A percentile compares a stretch with the other conserved stretches of the same genome.
phyloP scores from a whole-genome alignment of 2,888 invertebrate species.

The Nowickia ferox region DNA sequence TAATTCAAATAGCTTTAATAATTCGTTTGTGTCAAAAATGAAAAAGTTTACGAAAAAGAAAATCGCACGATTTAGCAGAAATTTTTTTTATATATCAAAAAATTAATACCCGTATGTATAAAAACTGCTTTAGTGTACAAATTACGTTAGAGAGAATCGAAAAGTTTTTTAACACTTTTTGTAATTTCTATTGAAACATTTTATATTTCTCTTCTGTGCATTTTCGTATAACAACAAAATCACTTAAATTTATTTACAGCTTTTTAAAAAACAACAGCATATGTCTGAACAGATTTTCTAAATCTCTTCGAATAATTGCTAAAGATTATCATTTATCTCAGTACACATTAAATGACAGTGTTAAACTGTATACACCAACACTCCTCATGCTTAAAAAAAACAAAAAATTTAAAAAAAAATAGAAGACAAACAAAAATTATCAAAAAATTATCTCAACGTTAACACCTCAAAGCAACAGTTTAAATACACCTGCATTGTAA shows the following conservation, averaged over 20 bases:
- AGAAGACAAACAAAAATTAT: constrained; percentile 12
- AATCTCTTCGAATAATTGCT: constrained; percentile 36
- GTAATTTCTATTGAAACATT: no score
- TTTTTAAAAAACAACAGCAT: not conserved
- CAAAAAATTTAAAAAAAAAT: not conserved
- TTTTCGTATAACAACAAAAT: not conserved
- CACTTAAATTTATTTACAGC: not conserved
- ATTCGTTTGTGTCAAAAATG: no score
- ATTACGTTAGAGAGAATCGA: no score
- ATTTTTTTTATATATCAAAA: no score
- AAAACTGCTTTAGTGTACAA: no score
- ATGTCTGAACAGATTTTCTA: constrained; percentile 15
- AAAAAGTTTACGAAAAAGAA: no score
- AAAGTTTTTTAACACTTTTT: no score
- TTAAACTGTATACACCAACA: not conserved
- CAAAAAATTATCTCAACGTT: constrained; percentile 26
- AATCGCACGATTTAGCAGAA: no score
- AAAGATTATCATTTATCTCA: constrained; percentile 43
- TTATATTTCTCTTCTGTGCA: not conserved
- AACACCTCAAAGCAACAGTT: constrained; percentile 56
- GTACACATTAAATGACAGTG: constrained; percentile 20
- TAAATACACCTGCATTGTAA: constrained; percentile 58
- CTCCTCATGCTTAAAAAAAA: not conserved
- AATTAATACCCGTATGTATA: no score
- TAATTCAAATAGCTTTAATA: no score